Conservation (phyloP, 2,888 invertebrate species). For the Parnassius smintheus region DNA sequence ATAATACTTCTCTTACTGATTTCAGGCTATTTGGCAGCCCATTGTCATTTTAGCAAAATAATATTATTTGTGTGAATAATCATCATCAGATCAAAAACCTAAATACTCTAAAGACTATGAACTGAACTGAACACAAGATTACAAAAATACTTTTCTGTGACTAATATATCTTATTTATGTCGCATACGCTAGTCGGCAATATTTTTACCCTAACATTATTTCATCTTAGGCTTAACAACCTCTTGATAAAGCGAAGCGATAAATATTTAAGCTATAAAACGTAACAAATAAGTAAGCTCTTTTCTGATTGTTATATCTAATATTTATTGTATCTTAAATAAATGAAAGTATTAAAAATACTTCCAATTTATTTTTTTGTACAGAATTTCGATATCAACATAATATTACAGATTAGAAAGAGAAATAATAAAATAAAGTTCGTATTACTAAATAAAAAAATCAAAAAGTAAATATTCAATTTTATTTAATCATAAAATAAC, state of each 20-base stretch:
- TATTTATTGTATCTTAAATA: no score
- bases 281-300: no score
- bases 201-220: conserved; percentile 24
- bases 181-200: conserved; percentile 26
- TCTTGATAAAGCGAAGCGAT: conserved; percentile 16
- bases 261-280: conserved; percentile 1
- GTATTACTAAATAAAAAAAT: no score
- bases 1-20: no score
- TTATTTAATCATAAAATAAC: conserved; percentile 17
- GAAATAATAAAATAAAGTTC: no score
- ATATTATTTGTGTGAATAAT: neutral
- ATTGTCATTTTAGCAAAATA: no score
- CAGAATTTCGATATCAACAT: no score
- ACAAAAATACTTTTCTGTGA: conserved; percentile 22
- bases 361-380: no score
- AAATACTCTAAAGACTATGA: conserved; percentile 16
- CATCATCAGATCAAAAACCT: conserved; percentile 4
- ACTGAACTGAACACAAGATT: conserved; percentile 17
- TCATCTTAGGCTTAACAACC: conserved; percentile 27
- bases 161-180: conserved; percentile 28
- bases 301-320: no score
- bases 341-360: no score
- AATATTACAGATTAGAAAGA: no score
- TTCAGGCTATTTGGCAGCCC: no score
- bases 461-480: neutral